These are phyloP conservation scores for Leptinotarsa juncta DNA, from an alignment of 2,888 invertebrate species.

Conservation along the genomic window DNA sequence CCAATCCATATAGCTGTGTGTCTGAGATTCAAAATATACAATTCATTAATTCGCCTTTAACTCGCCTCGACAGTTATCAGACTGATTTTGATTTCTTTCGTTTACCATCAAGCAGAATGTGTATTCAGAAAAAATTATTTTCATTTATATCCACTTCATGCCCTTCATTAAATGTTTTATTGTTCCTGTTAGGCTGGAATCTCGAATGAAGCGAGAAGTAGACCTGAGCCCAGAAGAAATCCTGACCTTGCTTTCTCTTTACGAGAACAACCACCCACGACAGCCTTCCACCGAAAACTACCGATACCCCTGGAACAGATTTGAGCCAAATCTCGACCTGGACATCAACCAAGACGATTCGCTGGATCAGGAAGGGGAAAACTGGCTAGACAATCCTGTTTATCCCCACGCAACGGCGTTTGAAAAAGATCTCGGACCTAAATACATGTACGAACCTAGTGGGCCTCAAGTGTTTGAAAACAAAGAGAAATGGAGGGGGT, in stretches of 20 bases:
- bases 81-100: too few relatives aligned
- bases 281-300: slow-evolving; percentile 39
- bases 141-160: background rate
- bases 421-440: slow-evolving; percentile 61
- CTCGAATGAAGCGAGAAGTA: slow-evolving; percentile 71
- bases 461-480: slow-evolving; percentile 53
- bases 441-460: slow-evolving; percentile 53
- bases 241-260: slow-evolving; percentile 70
- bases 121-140: background rate
- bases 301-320: slow-evolving; percentile 67
- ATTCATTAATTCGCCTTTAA: too few relatives aligned
- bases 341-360: slow-evolving; percentile 68
- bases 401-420: slow-evolving; percentile 64
- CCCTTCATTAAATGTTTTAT: background rate
- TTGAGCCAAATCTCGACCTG: slow-evolving; percentile 66
- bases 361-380: slow-evolving; percentile 69
- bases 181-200: slow-evolving; percentile 52
- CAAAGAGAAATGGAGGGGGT: slow-evolving; percentile 52
- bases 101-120: too few relatives aligned
- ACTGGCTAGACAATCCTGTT: slow-evolving; percentile 72
- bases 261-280: slow-evolving; percentile 71
- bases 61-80: too few relatives aligned
- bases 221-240: slow-evolving; percentile 74
- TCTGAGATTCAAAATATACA: too few relatives aligned
- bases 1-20: too few relatives aligned